phyloP scores from a whole-genome alignment of 1,140 invertebrate species.

The Drosophila seguyi region DNA sequence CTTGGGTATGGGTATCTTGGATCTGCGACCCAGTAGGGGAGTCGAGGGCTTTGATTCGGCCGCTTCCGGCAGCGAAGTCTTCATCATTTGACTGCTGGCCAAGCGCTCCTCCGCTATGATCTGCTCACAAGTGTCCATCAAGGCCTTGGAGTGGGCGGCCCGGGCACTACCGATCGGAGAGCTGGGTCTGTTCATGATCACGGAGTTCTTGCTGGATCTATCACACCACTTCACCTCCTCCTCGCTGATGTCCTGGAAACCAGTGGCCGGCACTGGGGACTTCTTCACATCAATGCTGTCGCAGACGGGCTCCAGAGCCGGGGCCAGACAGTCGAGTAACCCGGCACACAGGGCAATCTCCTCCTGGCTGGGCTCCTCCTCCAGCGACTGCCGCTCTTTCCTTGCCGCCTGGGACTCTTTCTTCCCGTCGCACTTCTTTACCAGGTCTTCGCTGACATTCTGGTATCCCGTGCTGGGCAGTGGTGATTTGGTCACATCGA shows the following conservation, averaged over 20 bases:
- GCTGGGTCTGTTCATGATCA: conserved; percentile 35
- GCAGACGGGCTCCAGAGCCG: conserved; percentile 70
- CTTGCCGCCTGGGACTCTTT: background rate
- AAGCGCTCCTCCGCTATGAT: conserved; percentile 79
- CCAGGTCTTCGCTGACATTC: conserved; percentile 52
- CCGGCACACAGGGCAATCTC: conserved; percentile 63
- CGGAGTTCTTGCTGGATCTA: conserved; percentile 20
- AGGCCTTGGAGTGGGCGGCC: conserved; percentile 75
- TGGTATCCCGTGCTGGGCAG: conserved; percentile 67
- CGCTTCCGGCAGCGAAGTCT: conserved; percentile 50
- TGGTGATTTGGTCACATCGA: conserved; percentile 65
- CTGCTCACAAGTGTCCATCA: conserved; percentile 79
- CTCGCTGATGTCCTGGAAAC: conserved; percentile 66
- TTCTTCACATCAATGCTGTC: conserved; percentile 68
- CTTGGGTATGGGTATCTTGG: conserved; percentile 80
- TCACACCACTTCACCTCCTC: conserved; percentile 68
- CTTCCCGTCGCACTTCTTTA: conserved; percentile 59
- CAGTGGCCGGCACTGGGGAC: conserved; percentile 63
- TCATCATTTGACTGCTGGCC: conserved; percentile 75
- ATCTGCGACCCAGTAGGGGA: conserved; percentile 59
- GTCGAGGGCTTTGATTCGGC: conserved; percentile 36
- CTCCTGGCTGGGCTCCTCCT: conserved; percentile 49
- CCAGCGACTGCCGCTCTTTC: background rate
- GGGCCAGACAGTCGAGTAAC: conserved; percentile 63
- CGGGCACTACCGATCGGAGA: conserved; percentile 66